Conservation (phyloP, 2,797 vertebrate genomes). For the Anisognathus igniventris region DNA sequence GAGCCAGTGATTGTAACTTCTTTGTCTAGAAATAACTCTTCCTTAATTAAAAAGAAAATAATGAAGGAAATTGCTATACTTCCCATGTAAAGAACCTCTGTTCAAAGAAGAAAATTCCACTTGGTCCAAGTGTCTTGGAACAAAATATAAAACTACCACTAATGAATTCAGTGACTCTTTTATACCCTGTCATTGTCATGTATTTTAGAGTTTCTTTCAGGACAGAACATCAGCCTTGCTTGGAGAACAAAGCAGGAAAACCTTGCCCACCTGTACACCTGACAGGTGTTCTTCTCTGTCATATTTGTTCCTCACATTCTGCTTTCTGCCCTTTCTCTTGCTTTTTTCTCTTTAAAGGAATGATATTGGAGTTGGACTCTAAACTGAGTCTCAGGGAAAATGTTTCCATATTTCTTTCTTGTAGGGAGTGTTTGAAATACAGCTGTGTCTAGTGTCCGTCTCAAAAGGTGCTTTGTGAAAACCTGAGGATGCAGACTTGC, state of each 20-base stretch:
- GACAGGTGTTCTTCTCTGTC: neutral
- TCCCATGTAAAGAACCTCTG: neutral
- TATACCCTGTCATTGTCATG: neutral
- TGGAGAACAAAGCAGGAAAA: neutral
- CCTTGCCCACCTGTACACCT: neutral
- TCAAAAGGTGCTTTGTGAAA: neutral
- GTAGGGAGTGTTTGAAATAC: neutral
- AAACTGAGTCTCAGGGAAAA: neutral
- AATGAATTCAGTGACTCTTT: neutral
- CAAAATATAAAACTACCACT: neutral
- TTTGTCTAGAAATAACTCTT: neutral
- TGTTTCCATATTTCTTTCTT: neutral
- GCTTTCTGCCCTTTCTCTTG: neutral
- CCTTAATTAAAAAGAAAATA: neutral
- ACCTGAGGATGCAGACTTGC: neutral
- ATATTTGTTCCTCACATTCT: neutral
- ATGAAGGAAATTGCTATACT: neutral
- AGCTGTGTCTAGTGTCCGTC: neutral
- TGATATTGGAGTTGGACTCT: neutral
- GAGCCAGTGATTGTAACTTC: neutral
- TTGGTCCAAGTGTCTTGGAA: neutral
- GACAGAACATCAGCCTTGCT: neutral
- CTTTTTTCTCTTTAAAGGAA: neutral
- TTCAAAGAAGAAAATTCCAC: neutral
- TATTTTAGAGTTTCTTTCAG: neutral